Conservation (phyloP, 2,113 vertebrate species). For the Clupea harengus region DNA sequence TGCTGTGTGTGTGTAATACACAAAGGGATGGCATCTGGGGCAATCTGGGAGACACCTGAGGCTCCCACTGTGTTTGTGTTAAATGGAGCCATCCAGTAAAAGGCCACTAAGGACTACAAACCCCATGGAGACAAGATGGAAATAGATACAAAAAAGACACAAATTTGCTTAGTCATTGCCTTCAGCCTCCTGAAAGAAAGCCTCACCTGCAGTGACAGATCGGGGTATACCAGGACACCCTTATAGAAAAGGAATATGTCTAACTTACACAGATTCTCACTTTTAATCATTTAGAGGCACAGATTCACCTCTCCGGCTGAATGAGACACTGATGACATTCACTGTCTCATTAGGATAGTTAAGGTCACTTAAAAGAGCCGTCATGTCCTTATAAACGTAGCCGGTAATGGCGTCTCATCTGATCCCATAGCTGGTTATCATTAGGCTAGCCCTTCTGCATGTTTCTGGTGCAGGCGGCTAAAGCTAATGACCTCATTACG, state of each 20-base stretch:
- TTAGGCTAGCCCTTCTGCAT: background rate
- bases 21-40: background rate
- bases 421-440: background rate
- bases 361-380: background rate
- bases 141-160: background rate
- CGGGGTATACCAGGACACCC: no score
- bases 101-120: background rate
- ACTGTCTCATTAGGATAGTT: background rate
- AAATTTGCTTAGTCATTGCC: background rate
- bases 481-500: background rate
- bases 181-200: background rate
- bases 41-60: slow-evolving; percentile 6
- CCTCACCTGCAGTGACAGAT: background rate
- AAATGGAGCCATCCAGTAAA: background rate
- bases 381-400: background rate
- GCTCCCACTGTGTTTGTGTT: background rate
- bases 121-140: background rate
- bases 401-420: background rate
- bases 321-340: background rate
- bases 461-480: background rate
- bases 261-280: background rate
- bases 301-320: background rate
- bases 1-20: background rate
- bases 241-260: no score
- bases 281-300: background rate